Evolutionary conservation across 1,140 invertebrate genomes (phyloP).

Genomic region (Sitophilus oryzae): DNA sequence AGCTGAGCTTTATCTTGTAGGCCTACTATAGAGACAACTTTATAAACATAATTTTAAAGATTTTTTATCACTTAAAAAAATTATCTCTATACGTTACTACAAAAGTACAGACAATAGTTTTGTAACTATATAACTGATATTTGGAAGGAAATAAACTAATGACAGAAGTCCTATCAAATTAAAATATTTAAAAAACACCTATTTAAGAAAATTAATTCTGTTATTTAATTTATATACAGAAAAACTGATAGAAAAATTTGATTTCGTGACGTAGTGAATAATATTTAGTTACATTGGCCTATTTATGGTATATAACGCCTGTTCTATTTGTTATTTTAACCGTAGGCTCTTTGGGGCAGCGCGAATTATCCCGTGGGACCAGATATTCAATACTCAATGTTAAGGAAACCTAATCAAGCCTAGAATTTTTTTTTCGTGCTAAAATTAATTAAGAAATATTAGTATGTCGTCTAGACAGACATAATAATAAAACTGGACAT

Average conservation of each 20-base stretch:
- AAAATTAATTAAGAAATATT: conserved; percentile 5
- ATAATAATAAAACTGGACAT: too few relatives aligned
- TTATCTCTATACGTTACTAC: background rate
- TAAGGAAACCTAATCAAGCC: background rate
- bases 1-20: conserved; percentile 14
- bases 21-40: conserved; percentile 13
- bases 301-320: background rate
- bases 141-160: too few relatives aligned
- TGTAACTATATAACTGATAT: too few relatives aligned
- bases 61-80: background rate
- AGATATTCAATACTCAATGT: conserved; percentile 7
- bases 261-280: background rate
- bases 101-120: too few relatives aligned
- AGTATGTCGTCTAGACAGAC: too few relatives aligned
- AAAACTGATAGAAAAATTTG: background rate
- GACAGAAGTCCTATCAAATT: too few relatives aligned
- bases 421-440: background rate
- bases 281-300: background rate
- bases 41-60: background rate
- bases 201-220: background rate
- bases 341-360: background rate
- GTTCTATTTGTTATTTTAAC: background rate
- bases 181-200: too few relatives aligned
- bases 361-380: conserved; percentile 1
- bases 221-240: background rate